phyloP scores from a whole-genome alignment of 2,797 vertebrate genomes.

The Paramormyrops hopkinsi region DNA sequence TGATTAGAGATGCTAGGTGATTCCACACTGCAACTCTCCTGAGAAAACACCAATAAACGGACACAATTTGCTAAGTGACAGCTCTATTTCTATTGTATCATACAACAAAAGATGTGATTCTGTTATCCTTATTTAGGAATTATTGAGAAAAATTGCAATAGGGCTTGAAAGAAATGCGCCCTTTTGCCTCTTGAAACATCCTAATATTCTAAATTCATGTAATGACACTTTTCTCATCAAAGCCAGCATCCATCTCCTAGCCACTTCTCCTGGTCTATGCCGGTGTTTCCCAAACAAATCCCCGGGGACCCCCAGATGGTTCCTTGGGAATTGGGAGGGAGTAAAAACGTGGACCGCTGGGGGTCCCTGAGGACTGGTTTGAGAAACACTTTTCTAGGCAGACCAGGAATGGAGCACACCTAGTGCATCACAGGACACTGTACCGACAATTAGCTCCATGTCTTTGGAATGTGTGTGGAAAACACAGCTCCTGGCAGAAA shows the following conservation, averaged over 20 bases:
- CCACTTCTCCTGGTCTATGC: conserved; percentile 47
- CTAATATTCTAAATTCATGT: conserved; percentile 60
- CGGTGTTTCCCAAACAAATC: background rate
- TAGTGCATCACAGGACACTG: conserved; percentile 42
- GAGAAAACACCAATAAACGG: conserved; percentile 55
- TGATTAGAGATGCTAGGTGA: conserved; percentile 69
- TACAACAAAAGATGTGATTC: conserved; percentile 47
- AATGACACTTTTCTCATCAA: conserved; percentile 66
- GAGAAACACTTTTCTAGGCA: background rate
- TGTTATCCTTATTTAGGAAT: conserved; percentile 41
- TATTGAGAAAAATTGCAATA: conserved; percentile 29
- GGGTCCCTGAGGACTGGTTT: background rate
- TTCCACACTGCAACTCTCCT: conserved; percentile 56
- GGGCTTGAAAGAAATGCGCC: conserved; percentile 36
- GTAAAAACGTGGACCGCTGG: background rate
- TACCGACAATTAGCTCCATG: conserved; percentile 23
- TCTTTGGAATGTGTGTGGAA: background rate
- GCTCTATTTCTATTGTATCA: conserved; percentile 60
- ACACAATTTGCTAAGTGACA: conserved; percentile 61
- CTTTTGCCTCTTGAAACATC: conserved; percentile 35
- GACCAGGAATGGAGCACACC: background rate
- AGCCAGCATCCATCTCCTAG: conserved; percentile 62
- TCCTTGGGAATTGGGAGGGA: background rate
- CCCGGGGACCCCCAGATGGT: conserved; percentile 31
- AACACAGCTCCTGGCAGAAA: background rate